Evolutionary conservation across 2,797 vertebrate species (phyloP), one percentile per base, ranked within the genome.

Genomic region (Anguilla obscura): DNA sequence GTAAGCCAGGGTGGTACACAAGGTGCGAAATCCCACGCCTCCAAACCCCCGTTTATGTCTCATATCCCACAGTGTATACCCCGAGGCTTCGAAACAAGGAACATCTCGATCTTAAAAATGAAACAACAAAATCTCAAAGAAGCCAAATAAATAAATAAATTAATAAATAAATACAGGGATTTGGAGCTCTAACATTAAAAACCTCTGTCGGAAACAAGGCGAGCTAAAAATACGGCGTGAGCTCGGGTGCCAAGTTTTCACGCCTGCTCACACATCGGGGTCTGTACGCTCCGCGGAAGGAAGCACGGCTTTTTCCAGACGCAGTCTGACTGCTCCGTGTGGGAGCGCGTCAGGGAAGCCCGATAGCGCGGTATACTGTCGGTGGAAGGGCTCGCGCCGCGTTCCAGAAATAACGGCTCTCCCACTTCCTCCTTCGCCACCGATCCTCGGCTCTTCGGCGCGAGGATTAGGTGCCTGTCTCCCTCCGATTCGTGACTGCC

Each of bases 311-410:
- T 16, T 86, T 3, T 18, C 40, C 30, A 45, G 66, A 45, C 71
- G 33, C 84, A 45, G 52, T 83, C 50, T 60, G 50, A 60, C 66
- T 60, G 24, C 79, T 24, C 80, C 24, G 86, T 74, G 88, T 79
- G 71, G 88, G 88, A 74, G 88, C 82, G 86, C 48, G 48, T 87
- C 66, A 89, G 88, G 88, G 87, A 89, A 89, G n/a, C 88, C 88
- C 86, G 48, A 30, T 85, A 79, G 6, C 56, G 27, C 36, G 30
- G 18, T 21, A 52, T 0, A 5, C 36, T 87, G 45, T 85, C 58
- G 86, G 50, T 36, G 56, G 48, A 58, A 86, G 86, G 86, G 86
- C 79, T 87, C 40, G n/a, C 71, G 83, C 74, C 54, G 58, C n/a
- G 69, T 83, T 84, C 79, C 86, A 30, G 60, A 85, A 87, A 87